These are phyloP conservation scores for Gari tellinella DNA, from an alignment of 2,888 invertebrate genomes.

Conservation along the genomic window DNA sequence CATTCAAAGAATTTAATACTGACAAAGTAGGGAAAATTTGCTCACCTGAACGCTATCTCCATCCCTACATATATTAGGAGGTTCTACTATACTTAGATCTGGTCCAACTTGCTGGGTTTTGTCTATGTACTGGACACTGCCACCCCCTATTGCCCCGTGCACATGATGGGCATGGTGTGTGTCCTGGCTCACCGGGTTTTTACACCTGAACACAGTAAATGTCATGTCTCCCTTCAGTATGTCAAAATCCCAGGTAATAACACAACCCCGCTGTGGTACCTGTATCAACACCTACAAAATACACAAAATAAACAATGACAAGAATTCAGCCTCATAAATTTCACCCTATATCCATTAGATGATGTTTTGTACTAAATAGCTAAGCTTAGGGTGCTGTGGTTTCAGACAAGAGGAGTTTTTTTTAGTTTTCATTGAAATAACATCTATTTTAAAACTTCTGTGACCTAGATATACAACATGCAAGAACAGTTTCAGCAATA, in stretches of 20 bases:
- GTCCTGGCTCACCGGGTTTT: slow-evolving; percentile 70
- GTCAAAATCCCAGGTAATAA: slow-evolving; percentile 98
- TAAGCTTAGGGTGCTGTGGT: too few species aligned
- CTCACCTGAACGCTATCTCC: slow-evolving; percentile 96
- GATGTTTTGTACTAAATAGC: too few species aligned
- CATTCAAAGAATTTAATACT: too few species aligned
- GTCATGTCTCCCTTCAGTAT: slow-evolving; percentile 94
- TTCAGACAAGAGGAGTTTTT: too few species aligned
- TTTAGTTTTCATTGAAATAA: not conserved
- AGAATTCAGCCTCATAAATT: not conserved
- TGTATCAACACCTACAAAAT: slow-evolving; percentile 87
- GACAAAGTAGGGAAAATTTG: too few species aligned
- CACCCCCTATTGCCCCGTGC: slow-evolving; percentile 78
- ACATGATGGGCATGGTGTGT: slow-evolving; percentile 81
- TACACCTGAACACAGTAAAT: slow-evolving; percentile 89
- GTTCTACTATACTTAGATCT: slow-evolving; percentile 92
- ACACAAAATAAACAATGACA: slow-evolving; percentile 1
- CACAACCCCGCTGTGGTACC: slow-evolving; percentile 93
- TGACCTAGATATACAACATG: too few species aligned
- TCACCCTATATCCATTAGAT: not conserved
- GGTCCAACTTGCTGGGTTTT: slow-evolving; percentile 88
- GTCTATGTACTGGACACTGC: slow-evolving; percentile 86
- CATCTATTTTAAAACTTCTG: not conserved
- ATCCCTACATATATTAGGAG: slow-evolving; percentile 93
- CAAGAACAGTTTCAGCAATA: too few species aligned